phyloP scores from a whole-genome alignment of 2,797 vertebrate species.

The Thamnophis elegans region DNA sequence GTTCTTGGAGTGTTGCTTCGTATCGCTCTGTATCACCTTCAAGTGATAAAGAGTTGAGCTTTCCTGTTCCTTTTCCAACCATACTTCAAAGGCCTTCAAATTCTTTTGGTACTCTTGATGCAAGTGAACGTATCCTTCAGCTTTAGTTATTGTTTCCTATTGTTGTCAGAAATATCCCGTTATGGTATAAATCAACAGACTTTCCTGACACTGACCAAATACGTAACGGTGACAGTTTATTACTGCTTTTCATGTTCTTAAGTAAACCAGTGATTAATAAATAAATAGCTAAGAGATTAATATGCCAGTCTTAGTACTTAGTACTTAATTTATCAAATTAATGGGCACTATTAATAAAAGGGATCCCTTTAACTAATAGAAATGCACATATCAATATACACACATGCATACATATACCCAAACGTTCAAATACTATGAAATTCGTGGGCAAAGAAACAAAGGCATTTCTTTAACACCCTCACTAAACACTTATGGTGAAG shows the following conservation, averaged over 20 bases:
- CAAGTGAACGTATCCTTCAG: conserved; percentile 84
- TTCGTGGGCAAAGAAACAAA: not conserved
- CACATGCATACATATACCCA: not conserved
- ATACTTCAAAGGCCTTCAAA: conserved; percentile 88
- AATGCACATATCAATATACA: not conserved
- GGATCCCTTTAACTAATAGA: not conserved
- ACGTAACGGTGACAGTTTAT: not conserved
- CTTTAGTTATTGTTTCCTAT: conserved; percentile 84
- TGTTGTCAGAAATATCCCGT: conserved; percentile 57
- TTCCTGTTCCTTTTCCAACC: conserved; percentile 90
- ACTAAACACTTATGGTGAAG: not conserved
- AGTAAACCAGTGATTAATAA: not conserved
- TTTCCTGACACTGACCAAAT: not conserved
- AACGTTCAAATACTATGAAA: not conserved
- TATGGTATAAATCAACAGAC: conserved; percentile 6
- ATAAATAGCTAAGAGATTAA: not conserved
- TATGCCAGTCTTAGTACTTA: not conserved
- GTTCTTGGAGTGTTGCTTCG: conserved; percentile 80
- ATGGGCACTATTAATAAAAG: not conserved
- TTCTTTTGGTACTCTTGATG: conserved; percentile 93
- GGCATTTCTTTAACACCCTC: not conserved
- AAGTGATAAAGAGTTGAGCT: conserved; percentile 78
- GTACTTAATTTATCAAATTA: not conserved
- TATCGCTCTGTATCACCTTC: conserved; percentile 83
- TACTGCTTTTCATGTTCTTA: conserved; percentile 15